Percentiles rank a stretch among this genome's conserved stretches.
Conservation (phyloP, 2,797 vertebrate species). For the Aeoliscus strigatus region DNA sequence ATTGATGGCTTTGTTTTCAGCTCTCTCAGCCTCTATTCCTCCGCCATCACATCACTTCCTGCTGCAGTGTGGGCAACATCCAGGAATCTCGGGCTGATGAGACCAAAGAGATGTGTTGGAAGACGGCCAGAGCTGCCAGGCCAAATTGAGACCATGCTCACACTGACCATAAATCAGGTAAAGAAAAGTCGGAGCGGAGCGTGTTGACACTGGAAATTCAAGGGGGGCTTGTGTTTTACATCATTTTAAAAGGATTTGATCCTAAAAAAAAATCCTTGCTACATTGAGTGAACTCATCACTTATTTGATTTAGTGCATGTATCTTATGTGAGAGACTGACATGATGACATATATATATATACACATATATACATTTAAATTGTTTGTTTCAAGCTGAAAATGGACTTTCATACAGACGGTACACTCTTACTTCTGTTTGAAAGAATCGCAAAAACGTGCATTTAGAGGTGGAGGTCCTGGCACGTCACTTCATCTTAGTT, state of each 20-base stretch:
- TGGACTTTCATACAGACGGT: too few species aligned
- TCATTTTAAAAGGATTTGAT: conserved; percentile 3
- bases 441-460: too few species aligned
- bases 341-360: too few species aligned
- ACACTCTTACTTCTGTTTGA: too few species aligned
- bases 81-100: conserved; percentile 61
- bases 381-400: too few species aligned
- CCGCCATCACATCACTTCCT: conserved; percentile 60
- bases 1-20: conserved; percentile 71
- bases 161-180: conserved; percentile 24
- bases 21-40: conserved; percentile 44
- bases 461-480: too few species aligned
- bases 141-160: conserved; percentile 51
- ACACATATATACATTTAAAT: too few species aligned
- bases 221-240: background rate
- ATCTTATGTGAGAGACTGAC: too few species aligned
- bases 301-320: too few species aligned
- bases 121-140: conserved; percentile 46
- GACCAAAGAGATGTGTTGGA: conserved; percentile 66
- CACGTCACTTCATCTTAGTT: too few species aligned
- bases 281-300: too few species aligned
- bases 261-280: too few species aligned
- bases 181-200: conserved; percentile 16
- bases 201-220: conserved; percentile 3
- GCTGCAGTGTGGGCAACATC: conserved; percentile 61